Conservation (phyloP, 2,888 invertebrate genomes). For the Tanypteryx hageni region DNA sequence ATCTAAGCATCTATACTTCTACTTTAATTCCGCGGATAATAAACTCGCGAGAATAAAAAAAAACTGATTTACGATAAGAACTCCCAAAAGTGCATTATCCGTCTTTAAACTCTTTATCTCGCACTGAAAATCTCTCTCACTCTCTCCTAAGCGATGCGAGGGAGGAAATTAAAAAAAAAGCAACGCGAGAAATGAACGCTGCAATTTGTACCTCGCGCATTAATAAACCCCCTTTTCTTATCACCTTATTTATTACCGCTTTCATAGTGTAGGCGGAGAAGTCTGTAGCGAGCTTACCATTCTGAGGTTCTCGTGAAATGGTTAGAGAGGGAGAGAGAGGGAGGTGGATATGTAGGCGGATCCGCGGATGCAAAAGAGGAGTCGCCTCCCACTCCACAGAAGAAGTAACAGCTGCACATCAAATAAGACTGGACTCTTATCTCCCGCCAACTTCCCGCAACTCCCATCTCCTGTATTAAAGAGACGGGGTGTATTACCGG, state of each 20-base stretch:
- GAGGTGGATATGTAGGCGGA: not conserved
- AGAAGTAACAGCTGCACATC: no score
- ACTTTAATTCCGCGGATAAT: no score
- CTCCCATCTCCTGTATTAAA: not conserved
- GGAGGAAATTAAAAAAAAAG: not conserved
- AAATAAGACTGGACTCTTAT: not conserved
- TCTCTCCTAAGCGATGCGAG: not conserved
- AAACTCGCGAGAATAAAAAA: no score
- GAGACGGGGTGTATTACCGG: conserved; percentile 7
- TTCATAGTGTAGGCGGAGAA: not conserved
- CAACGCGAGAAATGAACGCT: not conserved
- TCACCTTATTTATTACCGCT: conserved; percentile 1
- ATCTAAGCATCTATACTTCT: no score
- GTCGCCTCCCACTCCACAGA: not conserved
- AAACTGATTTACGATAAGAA: not conserved
- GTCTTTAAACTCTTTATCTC: not conserved
- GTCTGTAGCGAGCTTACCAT: not conserved
- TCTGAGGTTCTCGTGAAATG: not conserved
- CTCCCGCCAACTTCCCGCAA: not conserved
- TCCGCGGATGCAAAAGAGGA: not conserved
- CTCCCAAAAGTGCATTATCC: not conserved
- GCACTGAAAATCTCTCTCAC: not conserved
- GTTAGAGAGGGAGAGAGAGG: no score
- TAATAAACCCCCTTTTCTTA: conserved; percentile 4
- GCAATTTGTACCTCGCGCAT: conserved; percentile 18